Conservation (phyloP, 2,888 invertebrate species). For the Tethea ocularis region DNA sequence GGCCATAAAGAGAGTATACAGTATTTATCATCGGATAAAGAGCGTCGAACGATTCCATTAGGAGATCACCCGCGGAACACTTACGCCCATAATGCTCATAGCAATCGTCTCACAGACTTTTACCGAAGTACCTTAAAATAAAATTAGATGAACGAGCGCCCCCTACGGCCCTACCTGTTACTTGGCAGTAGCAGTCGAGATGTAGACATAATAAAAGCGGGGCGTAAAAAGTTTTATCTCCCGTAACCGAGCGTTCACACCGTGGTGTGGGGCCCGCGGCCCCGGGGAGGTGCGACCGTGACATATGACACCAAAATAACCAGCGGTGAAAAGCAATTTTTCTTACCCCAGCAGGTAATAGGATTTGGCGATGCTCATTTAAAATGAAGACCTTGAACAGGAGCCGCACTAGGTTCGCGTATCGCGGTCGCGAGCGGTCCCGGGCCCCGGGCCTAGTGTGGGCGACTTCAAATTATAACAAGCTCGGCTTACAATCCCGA, state of each 20-base stretch:
- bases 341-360: not conserved
- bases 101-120: conserved; percentile 41
- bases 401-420: not conserved
- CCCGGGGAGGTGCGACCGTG: not conserved
- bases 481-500: too few species aligned
- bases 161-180: conserved; percentile 39
- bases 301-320: not conserved
- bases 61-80: not conserved
- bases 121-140: conserved; percentile 43
- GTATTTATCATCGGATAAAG: not conserved
- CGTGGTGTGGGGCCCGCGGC: not conserved
- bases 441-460: too few species aligned
- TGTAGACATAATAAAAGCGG: conserved; percentile 7
- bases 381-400: not conserved
- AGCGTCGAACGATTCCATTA: not conserved
- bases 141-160: conserved; percentile 53
- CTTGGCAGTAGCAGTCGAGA: conserved; percentile 19
- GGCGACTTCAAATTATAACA: too few species aligned
- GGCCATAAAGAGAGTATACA: not conserved
- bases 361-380: not conserved
- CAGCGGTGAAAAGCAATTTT: not conserved
- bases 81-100: conserved; percentile 29
- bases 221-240: conserved; percentile 9
- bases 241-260: not conserved
- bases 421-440: too few species aligned